Base-by-base conservation (phyloP, 1,140 invertebrate genomes). In the Triops cancriformis region DNA sequence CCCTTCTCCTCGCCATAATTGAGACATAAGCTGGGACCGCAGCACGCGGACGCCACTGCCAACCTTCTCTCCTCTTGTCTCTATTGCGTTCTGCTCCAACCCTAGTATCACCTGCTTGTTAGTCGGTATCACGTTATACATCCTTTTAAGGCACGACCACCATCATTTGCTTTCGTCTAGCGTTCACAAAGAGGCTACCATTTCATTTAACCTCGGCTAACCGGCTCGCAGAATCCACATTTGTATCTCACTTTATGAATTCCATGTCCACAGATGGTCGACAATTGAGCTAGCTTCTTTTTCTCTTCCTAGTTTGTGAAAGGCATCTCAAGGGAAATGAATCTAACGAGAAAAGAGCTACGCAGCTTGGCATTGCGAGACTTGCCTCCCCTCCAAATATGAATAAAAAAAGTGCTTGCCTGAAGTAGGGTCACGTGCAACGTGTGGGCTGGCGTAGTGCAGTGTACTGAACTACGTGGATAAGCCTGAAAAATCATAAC, bases 91-190 rank as follows among this genome's bases (percentile, higher is more conserved):
- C 14, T 64, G 51, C 51, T 64, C 51, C 51, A 64, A 64, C 51
- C 3, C 51, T n/a, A 64, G 51, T 64, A 64, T 64, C 51, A 64
- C 51, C 51, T 64, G 51, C 51, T 64, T 64, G 51, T 64, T 64
- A 23, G 51, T 64, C 14, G 51, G 51, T 64, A 64, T 64, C 51
- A 23, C 51, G 51, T 64, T 64, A 64, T 64, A 64, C 45, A 64
- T 64, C 45, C 45, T 64, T 64, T 64, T 3, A 64, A 64, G 45
- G 51, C 0, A 1, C n/a, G 14, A 64, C 51, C 51, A 64, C n/a
- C 51, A 23, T 64, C 14, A 64, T 64, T 23, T 64, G 51, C 51
- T 64, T 7, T 64, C 18, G 18, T 64, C 51, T 64, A 6, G 51
- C 18, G 23, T n/a, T 64, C 18, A 23, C 18, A 64, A 37, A 37